phyloP scores from a whole-genome alignment of 2,888 invertebrate species.

The Lasioglossum figueresi region DNA sequence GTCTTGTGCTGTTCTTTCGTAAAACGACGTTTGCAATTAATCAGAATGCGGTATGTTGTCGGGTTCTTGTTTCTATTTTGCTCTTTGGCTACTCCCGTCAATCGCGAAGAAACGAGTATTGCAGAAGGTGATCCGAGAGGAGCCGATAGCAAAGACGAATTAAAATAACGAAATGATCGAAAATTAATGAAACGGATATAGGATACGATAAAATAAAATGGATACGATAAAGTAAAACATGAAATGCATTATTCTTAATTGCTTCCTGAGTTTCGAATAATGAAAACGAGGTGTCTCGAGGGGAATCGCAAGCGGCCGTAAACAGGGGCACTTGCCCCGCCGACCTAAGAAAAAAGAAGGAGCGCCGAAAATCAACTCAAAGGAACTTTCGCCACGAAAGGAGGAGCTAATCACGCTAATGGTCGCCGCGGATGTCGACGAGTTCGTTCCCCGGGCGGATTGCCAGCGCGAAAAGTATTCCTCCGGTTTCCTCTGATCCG shows the following conservation, averaged over 20 bases:
- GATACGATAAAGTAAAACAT: not conserved
- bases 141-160: not conserved
- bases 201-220: not conserved
- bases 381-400: not conserved
- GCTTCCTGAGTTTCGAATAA: not conserved
- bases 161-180: not conserved
- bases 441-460: conserved; percentile 24
- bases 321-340: not conserved
- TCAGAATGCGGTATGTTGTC: not conserved
- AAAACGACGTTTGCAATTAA: not conserved
- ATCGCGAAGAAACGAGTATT: not conserved
- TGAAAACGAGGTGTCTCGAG: not conserved
- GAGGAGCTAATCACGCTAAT: conserved; percentile 47
- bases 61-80: not conserved
- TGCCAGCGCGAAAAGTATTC: conserved; percentile 46
- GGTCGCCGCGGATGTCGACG: conserved; percentile 11
- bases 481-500: conserved; percentile 40
- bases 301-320: not conserved
- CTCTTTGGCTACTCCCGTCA: not conserved
- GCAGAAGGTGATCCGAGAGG: not conserved
- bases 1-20: not conserved
- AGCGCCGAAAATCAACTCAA: not conserved
- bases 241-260: not conserved
- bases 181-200: not conserved
- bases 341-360: not conserved